Evolutionary conservation across 1,140 invertebrate genomes (phyloP), one percentile per base, ranked within the genome.

Genomic region (Homarus americanus): DNA sequence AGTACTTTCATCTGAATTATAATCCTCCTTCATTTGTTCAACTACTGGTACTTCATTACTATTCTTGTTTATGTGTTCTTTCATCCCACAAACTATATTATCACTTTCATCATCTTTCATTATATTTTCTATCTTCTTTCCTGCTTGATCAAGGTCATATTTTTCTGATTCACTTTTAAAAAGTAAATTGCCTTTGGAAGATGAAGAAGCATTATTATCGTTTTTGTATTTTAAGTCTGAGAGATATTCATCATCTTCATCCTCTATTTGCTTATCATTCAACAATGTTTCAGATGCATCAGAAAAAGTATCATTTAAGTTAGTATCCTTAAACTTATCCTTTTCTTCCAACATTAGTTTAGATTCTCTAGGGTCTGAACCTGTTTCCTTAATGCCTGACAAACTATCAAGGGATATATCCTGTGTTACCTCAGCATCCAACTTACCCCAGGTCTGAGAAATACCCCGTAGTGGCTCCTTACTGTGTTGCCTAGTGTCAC

Each of bases 1-100:
- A 20, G 63, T 66, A 32, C 63, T 66, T 66, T 66, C 63, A 66
- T 32, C 63, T 28, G 63, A 66, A 66, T 66, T 66, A n/a, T 66
- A 66, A 66, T 5, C 12, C n/a, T 66, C 63, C 7, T 66, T 2
- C 63, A n/a, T n/a, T n/a, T n/a, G n/a, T n/a, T 49, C 44, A 49
- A 49, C 44, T 49, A n/a, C n/a, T n/a, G n/a, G n/a, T n/a, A 15
- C 44, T 15, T 66, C 63, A 28, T 28, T 32, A 66, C 2, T 66
- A 7, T 12, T 5, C n/a, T 28, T 66, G 24, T 3, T 66, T 66
- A 7, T 28, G n/a, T 66, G 63, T 28, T 66, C 5, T 32, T 66
- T 66, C 3, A 28, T 28, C 24, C 32, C 44, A 49, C 5, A 5
- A 7, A 7, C n/a, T 12, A 66, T 20, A 66, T 66, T n/a, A 66